These are phyloP conservation scores for Ophraella communa DNA, from an alignment of 2,888 invertebrate genomes.

Conservation along the genomic window DNA sequence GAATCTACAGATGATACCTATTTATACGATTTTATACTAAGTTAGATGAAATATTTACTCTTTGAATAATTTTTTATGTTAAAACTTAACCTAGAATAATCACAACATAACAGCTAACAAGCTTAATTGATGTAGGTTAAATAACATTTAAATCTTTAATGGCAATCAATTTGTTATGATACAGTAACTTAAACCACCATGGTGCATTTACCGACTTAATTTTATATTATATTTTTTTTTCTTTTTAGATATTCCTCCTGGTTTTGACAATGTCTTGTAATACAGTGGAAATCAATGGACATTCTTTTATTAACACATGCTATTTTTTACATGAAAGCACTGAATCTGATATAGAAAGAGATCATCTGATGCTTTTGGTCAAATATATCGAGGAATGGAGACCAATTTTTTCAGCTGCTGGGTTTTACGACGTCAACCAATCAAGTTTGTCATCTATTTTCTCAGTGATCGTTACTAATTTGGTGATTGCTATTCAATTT, in stretches of 20 bases:
- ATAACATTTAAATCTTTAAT: too few relatives aligned
- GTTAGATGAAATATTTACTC: too few relatives aligned
- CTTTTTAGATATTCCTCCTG: slow-evolving; percentile 23
- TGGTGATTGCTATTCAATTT: slow-evolving; percentile 27
- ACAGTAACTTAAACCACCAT: too few relatives aligned
- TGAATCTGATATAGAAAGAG: slow-evolving; percentile 9
- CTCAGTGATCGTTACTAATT: slow-evolving; percentile 22
- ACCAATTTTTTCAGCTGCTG: slow-evolving; percentile 31
- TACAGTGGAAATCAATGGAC: slow-evolving; percentile 23
- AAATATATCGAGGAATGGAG: slow-evolving; percentile 26
- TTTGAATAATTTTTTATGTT: too few relatives aligned
- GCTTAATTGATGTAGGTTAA: too few relatives aligned
- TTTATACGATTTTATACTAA: too few relatives aligned
- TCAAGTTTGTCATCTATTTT: slow-evolving; percentile 20
- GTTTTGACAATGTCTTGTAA: slow-evolving; percentile 27
- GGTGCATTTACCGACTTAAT: too few relatives aligned
- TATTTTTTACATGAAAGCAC: slow-evolving; percentile 21
- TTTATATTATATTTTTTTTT: neutral
- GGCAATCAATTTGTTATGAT: too few relatives aligned
- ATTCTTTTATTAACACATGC: slow-evolving; percentile 22
- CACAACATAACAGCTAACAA: too few relatives aligned
- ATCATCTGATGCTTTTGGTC: slow-evolving; percentile 23
- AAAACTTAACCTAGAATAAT: too few relatives aligned
- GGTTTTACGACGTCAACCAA: slow-evolving; percentile 30
- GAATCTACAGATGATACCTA: too few relatives aligned